Base-by-base conservation (phyloP, 2,113 vertebrate species). In the Xiphophorus couchianus region DNA sequence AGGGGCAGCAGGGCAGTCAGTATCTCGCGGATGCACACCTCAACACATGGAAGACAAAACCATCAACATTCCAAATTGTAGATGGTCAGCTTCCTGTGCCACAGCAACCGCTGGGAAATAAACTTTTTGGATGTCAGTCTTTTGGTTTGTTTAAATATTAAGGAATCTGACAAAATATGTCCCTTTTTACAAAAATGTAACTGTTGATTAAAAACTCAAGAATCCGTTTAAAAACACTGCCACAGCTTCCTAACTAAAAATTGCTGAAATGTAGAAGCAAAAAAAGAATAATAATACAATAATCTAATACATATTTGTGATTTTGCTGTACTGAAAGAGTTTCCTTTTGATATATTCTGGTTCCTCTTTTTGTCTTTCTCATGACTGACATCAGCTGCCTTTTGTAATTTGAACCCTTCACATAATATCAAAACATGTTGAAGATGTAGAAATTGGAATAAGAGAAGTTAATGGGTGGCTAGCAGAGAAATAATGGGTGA, bases 361-460 rank as follows among this genome's bases (percentile, higher is more conserved):
- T 86, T 87, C 64, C 72, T 68, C 51, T 83, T 84, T 78, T 8
- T 48, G 28, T 73, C 0, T 64, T 82, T 60, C 66, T 7, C 44
- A 63, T 72, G 22, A 66, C 15, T 68, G n/a, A 76, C 31, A 63
- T 2, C 14, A 54, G 17, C 62, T 28, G 62, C 11, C 27, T 2
- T 51, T 25, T 0, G 78, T 31, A 1, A 25, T 63, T 60, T 63
- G 37, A 69, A 44, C 19, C 12, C 62, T 19, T 27, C 28, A 54
- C 15, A 19, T 25, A 73, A 3, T 71, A 35, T 10, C 1, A 29
- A 58, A 12, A 65, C 30, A 62, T 14, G 9, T 3, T 58, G 51
- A 51, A 27, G 14, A 63, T 3, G 54, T 10, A 62, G 1, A 42
- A 54, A 37, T n/a, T 60, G 5, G 10, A 60, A 54, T 2, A 19